Conservation (phyloP, 1,140 invertebrate species). For the Scaptomyza hsui region DNA sequence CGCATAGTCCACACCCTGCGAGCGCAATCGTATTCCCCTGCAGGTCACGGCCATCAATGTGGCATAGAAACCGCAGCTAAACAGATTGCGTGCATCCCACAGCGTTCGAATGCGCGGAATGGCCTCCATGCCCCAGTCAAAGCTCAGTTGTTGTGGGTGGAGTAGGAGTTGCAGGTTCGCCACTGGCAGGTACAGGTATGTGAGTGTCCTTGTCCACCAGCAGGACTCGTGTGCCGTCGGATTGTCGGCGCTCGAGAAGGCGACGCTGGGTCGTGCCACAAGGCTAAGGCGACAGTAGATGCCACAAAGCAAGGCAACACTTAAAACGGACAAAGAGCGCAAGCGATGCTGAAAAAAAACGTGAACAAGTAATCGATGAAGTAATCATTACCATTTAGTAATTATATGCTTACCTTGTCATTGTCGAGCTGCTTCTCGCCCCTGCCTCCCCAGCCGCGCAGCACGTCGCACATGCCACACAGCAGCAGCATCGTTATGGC, state of each 20-base stretch:
- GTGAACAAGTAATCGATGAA: background rate
- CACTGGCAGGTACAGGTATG: conserved; percentile 93
- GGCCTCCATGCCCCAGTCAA: conserved; percentile 98
- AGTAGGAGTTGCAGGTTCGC: conserved; percentile 93
- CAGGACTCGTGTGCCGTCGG: conserved; percentile 91
- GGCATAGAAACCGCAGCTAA: conserved; percentile 89
- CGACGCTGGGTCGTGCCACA: conserved; percentile 87
- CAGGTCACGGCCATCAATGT: conserved; percentile 84
- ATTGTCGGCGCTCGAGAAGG: conserved; percentile 95
- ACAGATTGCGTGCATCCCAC: conserved; percentile 90
- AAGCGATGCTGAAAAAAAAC: conserved; percentile 87
- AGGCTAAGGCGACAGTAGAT: conserved; percentile 87
- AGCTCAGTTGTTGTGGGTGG: conserved; percentile 92
- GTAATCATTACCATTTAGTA: background rate
- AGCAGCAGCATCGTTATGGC: conserved; percentile 94
- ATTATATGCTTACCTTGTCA: conserved; percentile 55
- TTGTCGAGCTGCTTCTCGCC: conserved; percentile 32
- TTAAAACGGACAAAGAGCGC: conserved; percentile 87
- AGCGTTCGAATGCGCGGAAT: conserved; percentile 91
- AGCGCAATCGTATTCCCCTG: conserved; percentile 42
- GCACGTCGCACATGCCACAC: conserved; percentile 91
- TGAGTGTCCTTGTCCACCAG: conserved; percentile 89
- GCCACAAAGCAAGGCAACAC: conserved; percentile 85
- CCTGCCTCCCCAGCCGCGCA: conserved; percentile 69
- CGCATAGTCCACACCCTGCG: conserved; percentile 31